These are phyloP conservation scores for Drosophila quinaria DNA, from an alignment of 2,888 invertebrate genomes.

Conservation along the genomic window DNA sequence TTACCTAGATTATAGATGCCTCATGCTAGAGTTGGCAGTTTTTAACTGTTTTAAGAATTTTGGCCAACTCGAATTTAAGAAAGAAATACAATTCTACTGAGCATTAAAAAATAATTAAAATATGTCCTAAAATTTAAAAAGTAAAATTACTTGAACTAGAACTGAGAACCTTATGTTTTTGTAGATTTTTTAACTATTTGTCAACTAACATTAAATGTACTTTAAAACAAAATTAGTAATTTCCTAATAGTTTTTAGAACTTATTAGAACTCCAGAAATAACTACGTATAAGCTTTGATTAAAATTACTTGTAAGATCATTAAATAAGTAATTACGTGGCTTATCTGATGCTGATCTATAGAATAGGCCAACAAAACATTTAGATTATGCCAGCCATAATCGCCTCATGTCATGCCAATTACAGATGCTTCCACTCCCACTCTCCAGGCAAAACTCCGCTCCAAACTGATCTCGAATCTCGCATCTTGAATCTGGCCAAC, in stretches of 20 bases:
- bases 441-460: constrained; percentile 15
- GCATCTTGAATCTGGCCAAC: background rate
- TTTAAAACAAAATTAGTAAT: too few relatives aligned
- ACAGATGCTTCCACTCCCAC: constrained; percentile 19
- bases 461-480: constrained; percentile 37
- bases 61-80: background rate
- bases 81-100: too few relatives aligned
- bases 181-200: too few relatives aligned
- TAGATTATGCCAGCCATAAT: constrained; percentile 53
- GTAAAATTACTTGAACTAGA: background rate
- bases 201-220: too few relatives aligned
- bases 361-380: constrained; percentile 29
- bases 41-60: constrained; percentile 1
- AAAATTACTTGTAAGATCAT: constrained; percentile 6
- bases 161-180: background rate
- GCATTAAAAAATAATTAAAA: too few relatives aligned
- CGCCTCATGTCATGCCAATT: constrained; percentile 74
- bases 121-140: too few relatives aligned
- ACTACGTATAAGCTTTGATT: background rate
- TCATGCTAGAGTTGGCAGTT: constrained; percentile 3
- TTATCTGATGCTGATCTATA: constrained; percentile 44
- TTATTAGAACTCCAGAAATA: background rate
- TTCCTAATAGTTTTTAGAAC: too few relatives aligned
- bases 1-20: constrained; percentile 38
- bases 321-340: constrained; percentile 16